These are phyloP conservation scores for Papilio elwesi DNA, from an alignment of 2,888 invertebrate genomes.

Conservation along the genomic window DNA sequence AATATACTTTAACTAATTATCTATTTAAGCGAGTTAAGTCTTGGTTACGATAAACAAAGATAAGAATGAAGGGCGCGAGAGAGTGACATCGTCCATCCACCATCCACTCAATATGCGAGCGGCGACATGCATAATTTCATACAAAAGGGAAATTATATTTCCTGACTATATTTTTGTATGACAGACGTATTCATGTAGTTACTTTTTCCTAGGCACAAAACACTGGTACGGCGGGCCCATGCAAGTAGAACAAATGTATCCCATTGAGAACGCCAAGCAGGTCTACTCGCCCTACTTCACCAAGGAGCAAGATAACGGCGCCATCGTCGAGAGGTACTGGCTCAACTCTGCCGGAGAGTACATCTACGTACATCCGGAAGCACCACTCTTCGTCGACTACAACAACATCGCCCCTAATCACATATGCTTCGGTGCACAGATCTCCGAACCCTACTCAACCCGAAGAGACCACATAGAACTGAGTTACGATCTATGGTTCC, in stretches of 20 bases:
- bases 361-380: constrained; percentile 85
- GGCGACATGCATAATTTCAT: no score
- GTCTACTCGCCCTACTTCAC: constrained; percentile 83
- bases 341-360: constrained; percentile 88
- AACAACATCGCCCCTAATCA: constrained; percentile 81
- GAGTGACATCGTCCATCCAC: no score
- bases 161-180: not conserved
- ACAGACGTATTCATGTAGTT: not conserved
- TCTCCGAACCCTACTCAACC: constrained; percentile 82
- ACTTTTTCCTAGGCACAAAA: constrained; percentile 56
- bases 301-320: constrained; percentile 81
- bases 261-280: constrained; percentile 81
- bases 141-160: no score
- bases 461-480: constrained; percentile 68
- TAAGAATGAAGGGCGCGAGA: no score
- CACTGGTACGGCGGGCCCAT: constrained; percentile 90
- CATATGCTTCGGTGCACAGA: constrained; percentile 84
- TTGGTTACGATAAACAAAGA: no score
- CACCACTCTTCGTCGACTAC: constrained; percentile 89
- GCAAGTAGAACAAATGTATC: constrained; percentile 84
- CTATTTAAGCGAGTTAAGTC: no score
- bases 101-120: no score
- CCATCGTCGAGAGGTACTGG: constrained; percentile 88
- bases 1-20: no score
- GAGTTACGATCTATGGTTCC: constrained; percentile 85